A percentile compares a stretch with the other conserved stretches of the same genome.
Conservation (phyloP, 2,797 vertebrate genomes). For the Phalloptychus januarius region DNA sequence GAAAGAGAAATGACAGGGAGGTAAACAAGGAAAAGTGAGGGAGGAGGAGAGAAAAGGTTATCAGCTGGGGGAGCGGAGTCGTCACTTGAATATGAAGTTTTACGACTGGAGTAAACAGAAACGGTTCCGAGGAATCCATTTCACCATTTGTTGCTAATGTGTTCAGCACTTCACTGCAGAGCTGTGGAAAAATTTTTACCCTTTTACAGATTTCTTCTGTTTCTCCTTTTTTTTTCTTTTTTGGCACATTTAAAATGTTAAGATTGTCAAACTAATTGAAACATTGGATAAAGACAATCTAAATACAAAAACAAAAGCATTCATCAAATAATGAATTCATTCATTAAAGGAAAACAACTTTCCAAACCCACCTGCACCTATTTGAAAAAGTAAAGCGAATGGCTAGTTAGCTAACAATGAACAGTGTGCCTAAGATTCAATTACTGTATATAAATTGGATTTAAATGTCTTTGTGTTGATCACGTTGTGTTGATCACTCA, state of each 20-base stretch:
- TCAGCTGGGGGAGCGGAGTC: conserved; percentile 56
- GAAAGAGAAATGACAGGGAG: conserved; percentile 46
- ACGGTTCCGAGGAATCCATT: conserved; percentile 50
- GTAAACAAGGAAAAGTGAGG: conserved; percentile 20
- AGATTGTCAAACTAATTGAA: background rate
- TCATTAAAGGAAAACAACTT: background rate
- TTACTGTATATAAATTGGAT: background rate
- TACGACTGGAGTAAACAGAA: conserved; percentile 55
- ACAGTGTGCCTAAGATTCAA: background rate
- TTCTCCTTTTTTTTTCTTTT: background rate
- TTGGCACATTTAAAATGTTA: background rate
- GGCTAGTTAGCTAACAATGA: background rate
- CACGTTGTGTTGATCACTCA: background rate
- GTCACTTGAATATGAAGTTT: conserved; percentile 65
- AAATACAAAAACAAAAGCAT: background rate
- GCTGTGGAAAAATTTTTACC: too few relatives aligned
- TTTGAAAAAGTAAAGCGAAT: background rate
- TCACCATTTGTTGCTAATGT: conserved; percentile 54
- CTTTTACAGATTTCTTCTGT: background rate
- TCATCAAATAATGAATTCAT: background rate
- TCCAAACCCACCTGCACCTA: background rate
- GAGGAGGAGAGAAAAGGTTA: conserved; percentile 42
- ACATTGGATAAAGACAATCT: background rate
- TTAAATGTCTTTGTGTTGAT: background rate
- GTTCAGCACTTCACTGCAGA: conserved; percentile 32